A percentile compares a stretch with the other conserved stretches of the same genome.
Evolutionary conservation across 1,140 invertebrate genomes (phyloP).

Genomic region (Drosophila athabasca): DNA sequence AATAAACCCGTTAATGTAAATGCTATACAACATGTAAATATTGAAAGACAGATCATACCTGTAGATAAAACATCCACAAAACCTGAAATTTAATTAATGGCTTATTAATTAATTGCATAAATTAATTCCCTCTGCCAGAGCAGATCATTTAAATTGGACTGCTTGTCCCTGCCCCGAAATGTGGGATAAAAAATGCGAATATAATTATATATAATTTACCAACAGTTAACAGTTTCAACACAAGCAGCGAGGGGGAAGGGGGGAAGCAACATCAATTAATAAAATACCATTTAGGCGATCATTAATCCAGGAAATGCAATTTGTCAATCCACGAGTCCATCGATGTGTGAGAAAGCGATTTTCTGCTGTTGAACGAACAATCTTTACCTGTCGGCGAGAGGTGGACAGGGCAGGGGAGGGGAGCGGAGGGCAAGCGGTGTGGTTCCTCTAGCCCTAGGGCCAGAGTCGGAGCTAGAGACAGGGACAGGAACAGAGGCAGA

Average conservation of each 20-base stretch:
- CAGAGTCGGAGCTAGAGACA: constrained; percentile 18
- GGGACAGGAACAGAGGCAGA: constrained; percentile 19
- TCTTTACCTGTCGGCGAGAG: constrained; percentile 34
- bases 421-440: constrained; percentile 5
- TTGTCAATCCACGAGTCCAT: constrained; percentile 59
- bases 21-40: constrained; percentile 1
- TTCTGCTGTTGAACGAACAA: constrained; percentile 56
- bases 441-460: constrained; percentile 23
- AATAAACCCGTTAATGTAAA: too few relatives aligned
- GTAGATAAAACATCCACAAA: neutral
- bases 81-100: constrained; percentile 21
- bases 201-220: constrained; percentile 72
- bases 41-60: neutral
- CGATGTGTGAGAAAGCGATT: constrained; percentile 78
- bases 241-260: neutral
- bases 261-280: constrained; percentile 60
- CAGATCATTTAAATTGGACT: constrained; percentile 41
- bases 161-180: neutral
- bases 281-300: constrained; percentile 76
- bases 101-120: constrained; percentile 43
- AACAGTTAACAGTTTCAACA: constrained; percentile 64
- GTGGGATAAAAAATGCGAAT: constrained; percentile 68
- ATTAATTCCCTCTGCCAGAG: constrained; percentile 42
- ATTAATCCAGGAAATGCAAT: constrained; percentile 77
- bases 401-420: too few relatives aligned